Base-by-base conservation (phyloP, 2,797 vertebrate species). In the Aulostomus chinensis region DNA sequence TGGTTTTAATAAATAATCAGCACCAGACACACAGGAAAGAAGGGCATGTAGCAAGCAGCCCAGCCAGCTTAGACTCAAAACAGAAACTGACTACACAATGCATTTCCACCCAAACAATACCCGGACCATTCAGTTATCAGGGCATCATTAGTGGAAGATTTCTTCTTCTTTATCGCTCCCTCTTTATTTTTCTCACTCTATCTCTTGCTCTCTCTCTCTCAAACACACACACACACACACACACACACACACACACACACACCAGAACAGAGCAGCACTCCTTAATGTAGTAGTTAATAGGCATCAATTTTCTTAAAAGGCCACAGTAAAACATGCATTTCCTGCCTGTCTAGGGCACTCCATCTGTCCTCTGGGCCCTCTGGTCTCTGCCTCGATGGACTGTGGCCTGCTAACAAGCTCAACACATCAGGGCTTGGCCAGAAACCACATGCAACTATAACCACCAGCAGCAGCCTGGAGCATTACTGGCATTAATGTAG, bases 371-470 rank as follows among this genome's bases (percentile, higher is more conserved):
- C 7, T 0, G 73, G 76, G 68, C 20, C 32, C 22, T 51, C 29
- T 69, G 63, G 54, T 59, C 41, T 61, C 48, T 25, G 31, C 29
- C n/a, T 21, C 3, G 21, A 65, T 73, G 63, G 42, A 76, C 43
- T 79, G 72, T 47, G 73, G 72, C 42, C 41, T 61, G 36, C 62
- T 77, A 58, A 76, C 68, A 68, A 58, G 68, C 81, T 70, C 32
- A 76, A 57, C 36, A 55, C 66, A 65, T 66, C 70, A 74, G 70
- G 70, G 65, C 10, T 25, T 47, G 38, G 42, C 26, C 55, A 56
- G 9, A 71, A 71, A 75, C 68, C 78, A 64, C 71, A 81, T 42
- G 37, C 73, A 74, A 76, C 55, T 53, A 36, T 65, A 76, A 68
- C 71, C 62, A 73, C 39, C 25, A 52, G 34, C 36, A 39, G 57